phyloP scores from a whole-genome alignment of 1,140 invertebrate genomes.

The Acromyrmex charruanus region DNA sequence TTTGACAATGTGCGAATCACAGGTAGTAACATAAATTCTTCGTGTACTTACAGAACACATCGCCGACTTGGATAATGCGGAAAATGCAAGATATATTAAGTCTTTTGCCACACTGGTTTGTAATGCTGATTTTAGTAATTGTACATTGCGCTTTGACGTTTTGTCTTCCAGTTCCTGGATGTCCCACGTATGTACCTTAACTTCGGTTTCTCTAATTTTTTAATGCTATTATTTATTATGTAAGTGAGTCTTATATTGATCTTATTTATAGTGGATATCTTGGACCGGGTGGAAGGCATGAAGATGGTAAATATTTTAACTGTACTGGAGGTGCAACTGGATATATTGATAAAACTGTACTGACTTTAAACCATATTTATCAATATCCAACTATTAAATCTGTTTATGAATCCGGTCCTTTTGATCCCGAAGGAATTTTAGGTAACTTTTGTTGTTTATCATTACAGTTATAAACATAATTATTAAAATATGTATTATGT shows the following conservation, averaged over 20 bases:
- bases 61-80: slow-evolving; percentile 79
- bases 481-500: slow-evolving; percentile 75
- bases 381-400: slow-evolving; percentile 89
- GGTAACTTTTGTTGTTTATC: slow-evolving; percentile 46
- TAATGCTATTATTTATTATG: neutral
- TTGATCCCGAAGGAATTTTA: slow-evolving; percentile 94
- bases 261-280: slow-evolving; percentile 90
- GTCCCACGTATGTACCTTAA: slow-evolving; percentile 85
- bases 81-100: slow-evolving; percentile 89
- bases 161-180: slow-evolving; percentile 89
- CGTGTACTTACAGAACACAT: slow-evolving; percentile 27
- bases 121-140: slow-evolving; percentile 87
- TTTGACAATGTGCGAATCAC: neutral
- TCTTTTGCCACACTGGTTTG: slow-evolving; percentile 90
- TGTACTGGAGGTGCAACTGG: slow-evolving; percentile 95
- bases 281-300: slow-evolving; percentile 93
- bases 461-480: slow-evolving; percentile 58
- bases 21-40: neutral
- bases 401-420: slow-evolving; percentile 91
- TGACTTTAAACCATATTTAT: slow-evolving; percentile 89
- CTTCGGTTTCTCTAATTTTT: neutral
- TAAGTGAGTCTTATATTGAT: neutral
- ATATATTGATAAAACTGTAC: slow-evolving; percentile 90
- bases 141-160: slow-evolving; percentile 89
- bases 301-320: slow-evolving; percentile 88